Percentiles rank a stretch among this genome's conserved stretches.
phyloP scores from a whole-genome alignment of 2,888 invertebrate species.

The Flabesymbios commensalis region DNA sequence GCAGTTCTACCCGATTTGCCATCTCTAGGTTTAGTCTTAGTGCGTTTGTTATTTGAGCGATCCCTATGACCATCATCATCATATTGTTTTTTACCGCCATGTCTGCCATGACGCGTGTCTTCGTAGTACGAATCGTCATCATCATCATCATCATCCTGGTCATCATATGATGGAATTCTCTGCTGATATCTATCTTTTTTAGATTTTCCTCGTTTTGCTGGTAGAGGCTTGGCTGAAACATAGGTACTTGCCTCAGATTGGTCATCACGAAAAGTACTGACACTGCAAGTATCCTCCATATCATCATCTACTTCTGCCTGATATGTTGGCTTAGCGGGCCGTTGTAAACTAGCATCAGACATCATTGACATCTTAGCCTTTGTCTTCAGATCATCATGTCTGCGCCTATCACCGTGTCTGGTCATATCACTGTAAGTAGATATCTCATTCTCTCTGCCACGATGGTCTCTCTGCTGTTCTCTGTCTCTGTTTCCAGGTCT shows the following conservation, averaged over 20 bases:
- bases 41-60: background rate
- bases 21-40: background rate
- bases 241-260: too few relatives aligned
- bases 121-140: background rate
- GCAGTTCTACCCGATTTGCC: too few relatives aligned
- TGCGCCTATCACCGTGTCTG: background rate
- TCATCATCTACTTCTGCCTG: too few relatives aligned
- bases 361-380: background rate
- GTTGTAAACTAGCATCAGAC: too few relatives aligned
- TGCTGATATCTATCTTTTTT: background rate
- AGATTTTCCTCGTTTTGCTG: too few relatives aligned
- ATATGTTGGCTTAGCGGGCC: too few relatives aligned
- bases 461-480: background rate
- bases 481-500: background rate
- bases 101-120: background rate
- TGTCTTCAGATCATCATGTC: background rate
- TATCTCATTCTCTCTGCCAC: constrained; percentile 15
- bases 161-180: background rate
- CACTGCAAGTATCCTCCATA: too few relatives aligned
- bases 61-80: background rate
- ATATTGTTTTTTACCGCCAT: background rate
- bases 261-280: too few relatives aligned
- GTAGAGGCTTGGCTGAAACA: too few relatives aligned
- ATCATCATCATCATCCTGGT: background rate
- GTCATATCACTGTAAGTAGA: constrained; percentile 2